Base-by-base conservation (phyloP, 2,797 vertebrate species). In the Neosilurus mollespiculum region DNA sequence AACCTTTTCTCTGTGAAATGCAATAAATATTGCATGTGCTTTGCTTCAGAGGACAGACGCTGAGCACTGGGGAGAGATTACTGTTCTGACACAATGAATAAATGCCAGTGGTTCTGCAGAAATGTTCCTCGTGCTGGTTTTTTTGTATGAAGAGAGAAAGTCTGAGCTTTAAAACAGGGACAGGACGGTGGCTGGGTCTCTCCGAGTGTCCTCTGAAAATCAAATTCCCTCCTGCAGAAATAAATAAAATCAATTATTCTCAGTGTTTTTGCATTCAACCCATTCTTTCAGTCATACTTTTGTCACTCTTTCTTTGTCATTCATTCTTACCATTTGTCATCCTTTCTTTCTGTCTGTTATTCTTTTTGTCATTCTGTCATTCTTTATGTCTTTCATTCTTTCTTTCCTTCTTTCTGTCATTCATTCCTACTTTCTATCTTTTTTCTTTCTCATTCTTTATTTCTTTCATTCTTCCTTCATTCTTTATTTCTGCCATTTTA, bases 1-100 rank as follows among this genome's bases (percentile, higher is more conserved):
- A 76, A 34, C 56, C 56, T 81, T 80, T 88, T 87, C 65, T 88
- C 84, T 89, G 87, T 73, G 84, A 92, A 87, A 85, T 84, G 70
- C 73, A 81, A 89, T 88, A 75, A 87, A 90, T 91, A 87, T 89
- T 92, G 93, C 92, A 94, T 90, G 93, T 91, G 88, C 86, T 87
- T 80, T 82, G 88, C 85, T 88, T 88, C 82, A 84, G 66, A 85
- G 78, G 85, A 78, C 80, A 61, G 76, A 66, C 54, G 49, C 78
- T 78, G 78, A 84, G 49, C 66, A 73, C 77, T 71, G 84, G 83
- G 81, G 54, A 76, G 26, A 34, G 87, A 78, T 86, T 84, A 65
- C 61, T 83, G 81, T 83, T 69, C 66, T 71, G 26, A 86, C 78
- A 73, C 85, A 71, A 82, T 84, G 65, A 87, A 85, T 87, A 59